Evolutionary conservation across 1,140 invertebrate species (phyloP).

Genomic region (Euwallacea fornicatus): DNA sequence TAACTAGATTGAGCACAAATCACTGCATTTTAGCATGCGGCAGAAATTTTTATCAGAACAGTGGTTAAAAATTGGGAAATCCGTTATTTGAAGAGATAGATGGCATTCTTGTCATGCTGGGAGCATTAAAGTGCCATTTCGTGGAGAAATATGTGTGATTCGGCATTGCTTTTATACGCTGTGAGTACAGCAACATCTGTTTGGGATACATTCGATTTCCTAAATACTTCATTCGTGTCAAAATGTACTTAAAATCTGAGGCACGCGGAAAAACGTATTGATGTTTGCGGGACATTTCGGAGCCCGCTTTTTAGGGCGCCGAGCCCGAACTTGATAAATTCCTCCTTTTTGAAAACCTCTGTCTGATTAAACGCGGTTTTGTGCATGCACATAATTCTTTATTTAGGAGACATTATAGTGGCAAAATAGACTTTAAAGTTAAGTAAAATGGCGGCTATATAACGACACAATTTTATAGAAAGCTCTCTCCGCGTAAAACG

Average conservation of each 20-base stretch:
- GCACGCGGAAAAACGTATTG: constrained; percentile 8
- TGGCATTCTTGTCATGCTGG: constrained; percentile 7
- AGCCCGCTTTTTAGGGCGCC: too few relatives aligned
- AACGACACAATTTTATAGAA: background rate
- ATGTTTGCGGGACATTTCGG: background rate
- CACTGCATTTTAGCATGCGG: background rate
- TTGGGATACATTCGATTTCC: constrained; percentile 29
- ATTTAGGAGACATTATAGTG: background rate
- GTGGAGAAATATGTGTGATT: constrained; percentile 17
- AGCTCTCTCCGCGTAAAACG: constrained; percentile 2
- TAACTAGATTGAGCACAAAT: background rate
- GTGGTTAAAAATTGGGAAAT: constrained; percentile 3
- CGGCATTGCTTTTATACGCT: constrained; percentile 19
- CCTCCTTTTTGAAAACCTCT: background rate
- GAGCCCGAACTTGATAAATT: too few relatives aligned
- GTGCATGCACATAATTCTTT: background rate
- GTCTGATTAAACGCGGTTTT: background rate
- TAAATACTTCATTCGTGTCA: constrained; percentile 31
- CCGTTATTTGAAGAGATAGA: constrained; percentile 12
- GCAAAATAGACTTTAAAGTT: background rate
- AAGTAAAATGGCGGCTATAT: background rate
- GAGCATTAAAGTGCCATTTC: constrained; percentile 16
- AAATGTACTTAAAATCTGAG: constrained; percentile 20
- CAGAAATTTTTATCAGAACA: background rate
- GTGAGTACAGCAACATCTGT: constrained; percentile 25